Conservation (phyloP, 2,888 invertebrate species). For the Clistopyga incitator region DNA sequence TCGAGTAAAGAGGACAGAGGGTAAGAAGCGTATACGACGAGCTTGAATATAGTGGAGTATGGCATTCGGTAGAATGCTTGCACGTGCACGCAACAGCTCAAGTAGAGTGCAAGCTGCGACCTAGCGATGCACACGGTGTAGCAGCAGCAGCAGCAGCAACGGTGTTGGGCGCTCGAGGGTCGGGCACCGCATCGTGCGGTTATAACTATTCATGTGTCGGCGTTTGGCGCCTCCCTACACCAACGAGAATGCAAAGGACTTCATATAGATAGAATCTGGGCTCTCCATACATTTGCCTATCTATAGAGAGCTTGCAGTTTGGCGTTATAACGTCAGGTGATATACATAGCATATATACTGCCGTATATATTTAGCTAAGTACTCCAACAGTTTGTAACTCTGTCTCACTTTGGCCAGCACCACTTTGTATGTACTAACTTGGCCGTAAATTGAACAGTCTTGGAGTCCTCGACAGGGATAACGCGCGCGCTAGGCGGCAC, state of each 20-base stretch:
- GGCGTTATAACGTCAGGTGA: slow-evolving; percentile 52
- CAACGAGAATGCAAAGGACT: slow-evolving; percentile 59
- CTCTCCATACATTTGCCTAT: slow-evolving; percentile 52
- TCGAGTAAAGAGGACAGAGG: slow-evolving; percentile 42
- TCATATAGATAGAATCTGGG: slow-evolving; percentile 55
- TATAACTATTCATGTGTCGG: slow-evolving; percentile 66
- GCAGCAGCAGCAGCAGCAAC: neutral
- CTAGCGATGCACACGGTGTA: slow-evolving; percentile 44
- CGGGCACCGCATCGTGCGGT: slow-evolving; percentile 42
- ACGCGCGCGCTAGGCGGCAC: slow-evolving; percentile 61
- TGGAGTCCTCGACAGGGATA: slow-evolving; percentile 24
- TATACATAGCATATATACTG: slow-evolving; percentile 39
- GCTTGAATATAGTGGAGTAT: slow-evolving; percentile 57
- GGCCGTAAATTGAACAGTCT: slow-evolving; percentile 74
- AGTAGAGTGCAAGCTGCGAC: slow-evolving; percentile 32
- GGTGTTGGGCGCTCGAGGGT: slow-evolving; percentile 11
- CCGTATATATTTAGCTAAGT: slow-evolving; percentile 1
- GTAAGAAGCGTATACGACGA: slow-evolving; percentile 54
- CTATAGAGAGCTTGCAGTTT: slow-evolving; percentile 30
- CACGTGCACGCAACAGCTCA: slow-evolving; percentile 55
- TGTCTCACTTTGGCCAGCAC: slow-evolving; percentile 50
- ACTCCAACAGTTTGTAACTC: slow-evolving; percentile 55
- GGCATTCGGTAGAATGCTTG: slow-evolving; percentile 52
- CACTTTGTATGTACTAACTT: slow-evolving; percentile 72
- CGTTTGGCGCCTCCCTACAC: slow-evolving; percentile 37